These are phyloP conservation scores for Clarias pachynema DNA, from an alignment of 2,797 vertebrate genomes.

Conservation along the genomic window DNA sequence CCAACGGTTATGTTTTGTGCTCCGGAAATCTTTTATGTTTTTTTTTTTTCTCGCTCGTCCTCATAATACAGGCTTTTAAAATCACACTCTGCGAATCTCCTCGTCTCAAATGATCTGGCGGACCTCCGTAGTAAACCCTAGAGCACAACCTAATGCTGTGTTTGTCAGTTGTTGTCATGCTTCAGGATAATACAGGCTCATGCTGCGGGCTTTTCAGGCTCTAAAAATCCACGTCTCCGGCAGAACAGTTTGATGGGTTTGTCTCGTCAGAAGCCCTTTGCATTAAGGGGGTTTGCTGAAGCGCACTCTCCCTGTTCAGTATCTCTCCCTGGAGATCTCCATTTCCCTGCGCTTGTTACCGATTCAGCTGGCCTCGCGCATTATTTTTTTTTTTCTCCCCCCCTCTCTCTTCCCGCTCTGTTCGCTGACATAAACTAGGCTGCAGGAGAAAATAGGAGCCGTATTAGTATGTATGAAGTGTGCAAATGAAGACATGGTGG, in stretches of 20 bases:
- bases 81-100: neutral
- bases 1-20: neutral
- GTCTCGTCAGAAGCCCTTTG: slow-evolving; percentile 43
- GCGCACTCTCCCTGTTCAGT: slow-evolving; percentile 41
- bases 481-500: slow-evolving; percentile 69
- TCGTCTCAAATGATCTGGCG: neutral
- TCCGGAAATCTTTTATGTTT: neutral
- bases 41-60: neutral
- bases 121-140: slow-evolving; percentile 1
- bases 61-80: neutral
- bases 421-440: slow-evolving; percentile 53
- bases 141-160: slow-evolving; percentile 27
- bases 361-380: slow-evolving; percentile 50
- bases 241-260: slow-evolving; percentile 50
- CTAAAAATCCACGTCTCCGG: slow-evolving; percentile 34
- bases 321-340: slow-evolving; percentile 49
- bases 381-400: neutral
- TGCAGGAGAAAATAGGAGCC: slow-evolving; percentile 49
- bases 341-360: slow-evolving; percentile 55
- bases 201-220: slow-evolving; percentile 9
- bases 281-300: slow-evolving; percentile 47
- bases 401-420: neutral
- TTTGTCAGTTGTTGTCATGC: slow-evolving; percentile 36
- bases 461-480: slow-evolving; percentile 66
- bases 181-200: slow-evolving; percentile 23